These are phyloP conservation scores for Halictus rubicundus DNA, from an alignment of 1,140 invertebrate species.

Conservation along the genomic window DNA sequence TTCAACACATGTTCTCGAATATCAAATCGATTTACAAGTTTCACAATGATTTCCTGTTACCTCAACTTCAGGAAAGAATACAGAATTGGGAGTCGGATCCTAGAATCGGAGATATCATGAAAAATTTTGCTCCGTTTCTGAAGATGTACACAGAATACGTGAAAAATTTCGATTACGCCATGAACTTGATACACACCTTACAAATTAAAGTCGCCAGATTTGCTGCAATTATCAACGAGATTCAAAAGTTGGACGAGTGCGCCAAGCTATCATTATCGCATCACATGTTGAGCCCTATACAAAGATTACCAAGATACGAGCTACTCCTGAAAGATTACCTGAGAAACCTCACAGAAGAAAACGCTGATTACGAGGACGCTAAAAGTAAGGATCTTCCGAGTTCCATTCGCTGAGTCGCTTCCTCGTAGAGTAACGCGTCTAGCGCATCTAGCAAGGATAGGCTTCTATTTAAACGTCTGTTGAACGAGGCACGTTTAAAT, in stretches of 20 bases:
- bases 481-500: slow-evolving; percentile 42
- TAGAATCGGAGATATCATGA: slow-evolving; percentile 88
- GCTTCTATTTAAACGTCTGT: slow-evolving; percentile 47
- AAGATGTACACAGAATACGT: slow-evolving; percentile 89
- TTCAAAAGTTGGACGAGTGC: slow-evolving; percentile 85
- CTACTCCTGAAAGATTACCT: slow-evolving; percentile 86
- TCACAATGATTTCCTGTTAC: slow-evolving; percentile 85
- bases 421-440: slow-evolving; percentile 30
- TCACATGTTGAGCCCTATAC: slow-evolving; percentile 90
- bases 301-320: slow-evolving; percentile 87
- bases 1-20: slow-evolving; percentile 79
- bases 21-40: slow-evolving; percentile 82
- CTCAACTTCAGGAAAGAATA: slow-evolving; percentile 84
- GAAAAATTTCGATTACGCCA: slow-evolving; percentile 85
- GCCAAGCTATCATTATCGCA: slow-evolving; percentile 85
- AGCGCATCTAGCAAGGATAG: slow-evolving; percentile 26
- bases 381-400: slow-evolving; percentile 71
- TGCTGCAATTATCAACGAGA: slow-evolving; percentile 83
- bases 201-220: slow-evolving; percentile 84
- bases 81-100: slow-evolving; percentile 83
- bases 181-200: slow-evolving; percentile 83
- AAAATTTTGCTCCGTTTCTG: slow-evolving; percentile 88
- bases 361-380: slow-evolving; percentile 85
- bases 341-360: slow-evolving; percentile 82
- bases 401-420: slow-evolving; percentile 39